Percentiles rank a stretch among this genome's conserved stretches.
These are phyloP conservation scores for Alaudala cheleensis DNA, from an alignment of 2,113 vertebrate genomes.

Conservation along the genomic window DNA sequence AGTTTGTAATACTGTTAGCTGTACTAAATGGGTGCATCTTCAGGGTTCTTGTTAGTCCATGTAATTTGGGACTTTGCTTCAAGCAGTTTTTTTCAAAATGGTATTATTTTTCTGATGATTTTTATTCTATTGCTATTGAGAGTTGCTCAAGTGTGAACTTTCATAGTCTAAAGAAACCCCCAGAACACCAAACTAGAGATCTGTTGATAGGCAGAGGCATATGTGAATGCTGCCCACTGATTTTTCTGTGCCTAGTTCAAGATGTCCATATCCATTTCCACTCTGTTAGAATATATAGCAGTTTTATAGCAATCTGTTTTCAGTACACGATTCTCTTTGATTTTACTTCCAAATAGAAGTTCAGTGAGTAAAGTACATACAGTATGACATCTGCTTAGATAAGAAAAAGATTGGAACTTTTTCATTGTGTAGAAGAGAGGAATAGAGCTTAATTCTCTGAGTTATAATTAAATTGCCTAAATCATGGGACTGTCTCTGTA, in stretches of 20 bases:
- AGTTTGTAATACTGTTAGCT: not conserved
- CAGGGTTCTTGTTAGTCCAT: not conserved
- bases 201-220: not conserved
- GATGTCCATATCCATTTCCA: not conserved
- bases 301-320: not conserved
- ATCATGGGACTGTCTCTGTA: constrained; percentile 6
- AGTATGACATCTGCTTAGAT: not conserved
- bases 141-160: not conserved
- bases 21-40: not conserved
- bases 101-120: not conserved
- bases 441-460: not conserved
- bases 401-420: not conserved
- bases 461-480: constrained; percentile 7
- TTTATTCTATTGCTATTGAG: not conserved
- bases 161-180: not conserved
- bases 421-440: not conserved
- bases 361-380: not conserved
- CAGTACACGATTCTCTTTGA: not conserved
- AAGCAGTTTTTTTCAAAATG: not conserved
- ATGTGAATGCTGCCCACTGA: not conserved
- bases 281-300: not conserved
- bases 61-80: not conserved
- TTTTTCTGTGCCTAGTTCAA: not conserved
- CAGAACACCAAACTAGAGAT: not conserved
- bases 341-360: not conserved